These are phyloP conservation scores for Antheraea mylitta DNA, from an alignment of 1,140 invertebrate genomes.

Conservation along the genomic window DNA sequence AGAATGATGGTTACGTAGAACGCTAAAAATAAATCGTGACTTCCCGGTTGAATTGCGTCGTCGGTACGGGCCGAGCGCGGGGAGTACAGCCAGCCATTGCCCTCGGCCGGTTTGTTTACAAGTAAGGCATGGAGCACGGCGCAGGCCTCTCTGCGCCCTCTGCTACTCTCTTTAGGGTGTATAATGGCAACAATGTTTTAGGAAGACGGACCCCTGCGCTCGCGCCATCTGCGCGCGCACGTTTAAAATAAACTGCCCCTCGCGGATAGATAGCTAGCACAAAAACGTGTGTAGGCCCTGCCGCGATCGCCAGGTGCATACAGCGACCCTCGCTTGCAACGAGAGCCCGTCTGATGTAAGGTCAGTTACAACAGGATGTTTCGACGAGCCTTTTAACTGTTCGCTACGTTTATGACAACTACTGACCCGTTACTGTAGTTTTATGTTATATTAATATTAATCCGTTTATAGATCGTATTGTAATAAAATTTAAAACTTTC, in stretches of 20 bases:
- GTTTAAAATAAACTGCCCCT: conserved; percentile 71
- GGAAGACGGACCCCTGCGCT: conserved; percentile 47
- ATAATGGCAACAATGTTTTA: conserved; percentile 32
- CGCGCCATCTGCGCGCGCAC: conserved; percentile 67
- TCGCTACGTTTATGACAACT: no score
- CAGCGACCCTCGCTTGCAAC: conserved; percentile 43
- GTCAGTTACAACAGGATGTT: conserved; percentile 54
- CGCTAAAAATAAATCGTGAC: conserved; percentile 75
- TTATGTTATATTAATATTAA: no score
- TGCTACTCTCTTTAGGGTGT: conserved; percentile 42
- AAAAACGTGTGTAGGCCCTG: conserved; percentile 50
- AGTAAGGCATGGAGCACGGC: conserved; percentile 39
- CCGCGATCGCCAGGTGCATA: conserved; percentile 54
- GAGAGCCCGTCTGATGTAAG: conserved; percentile 62
- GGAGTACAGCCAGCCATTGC: conserved; percentile 70
- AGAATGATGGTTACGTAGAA: conserved; percentile 29
- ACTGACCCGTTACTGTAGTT: no score
- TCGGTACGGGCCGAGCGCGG: conserved; percentile 55
- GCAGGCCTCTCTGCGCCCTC: conserved; percentile 50
- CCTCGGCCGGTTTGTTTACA: conserved; percentile 76
- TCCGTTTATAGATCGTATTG: no score
- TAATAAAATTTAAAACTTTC: no score
- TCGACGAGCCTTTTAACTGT: no score
- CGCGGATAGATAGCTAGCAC: conserved; percentile 55
- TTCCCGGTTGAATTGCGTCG: conserved; percentile 77